Evolutionary conservation across 2,113 vertebrate genomes (phyloP), one percentile per base, ranked within the genome.

Genomic region (Microcebus ravelobensis): DNA sequence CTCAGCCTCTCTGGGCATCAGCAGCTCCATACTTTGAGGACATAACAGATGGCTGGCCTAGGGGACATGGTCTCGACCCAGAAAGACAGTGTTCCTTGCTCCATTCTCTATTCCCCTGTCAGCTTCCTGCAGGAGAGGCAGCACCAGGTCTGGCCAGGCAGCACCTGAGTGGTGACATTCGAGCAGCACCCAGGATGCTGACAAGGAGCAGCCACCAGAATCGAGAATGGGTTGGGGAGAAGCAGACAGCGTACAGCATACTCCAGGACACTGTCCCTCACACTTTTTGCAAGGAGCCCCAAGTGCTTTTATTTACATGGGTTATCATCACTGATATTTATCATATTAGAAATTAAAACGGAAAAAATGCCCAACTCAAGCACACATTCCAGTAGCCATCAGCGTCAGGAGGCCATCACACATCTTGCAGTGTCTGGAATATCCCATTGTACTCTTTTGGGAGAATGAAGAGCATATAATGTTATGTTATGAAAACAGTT

Each of bases 391-490:
- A 79, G 71, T 42, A 34, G 67, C 70, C n/a, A 45, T n/a, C 50
- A 59, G 61, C 73, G 21, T 9, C 31, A 45, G 86, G 76, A 74
- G 12, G 36, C 80, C 94, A 77, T 29, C 39, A 57, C 34, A 63
- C 55, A 57, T 27, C n/a, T 1, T 1, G 4, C 3, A 83, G 73
- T 48, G 39, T 83, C 48, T 84, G 88, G 57, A 87, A 94, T 68
- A 80, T 57, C 67, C 79, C 65, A 63, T 0, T 15, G 10, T 45
- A 45, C 17, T 73, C 59, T 89, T 86, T 34, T 42, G 42, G 71
- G 80, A 91, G 39, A 89, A 84, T 36, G 45, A 80, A 71, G 52
- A 61, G 63, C 57, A 36, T 57, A 80, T 17, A 27, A 80, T 45
- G 42, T n/a, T 34, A 85, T 61, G 14, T 27, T 73, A 52, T 12